phyloP scores from a whole-genome alignment of 2,888 invertebrate species.

The Dynastes grantii region DNA sequence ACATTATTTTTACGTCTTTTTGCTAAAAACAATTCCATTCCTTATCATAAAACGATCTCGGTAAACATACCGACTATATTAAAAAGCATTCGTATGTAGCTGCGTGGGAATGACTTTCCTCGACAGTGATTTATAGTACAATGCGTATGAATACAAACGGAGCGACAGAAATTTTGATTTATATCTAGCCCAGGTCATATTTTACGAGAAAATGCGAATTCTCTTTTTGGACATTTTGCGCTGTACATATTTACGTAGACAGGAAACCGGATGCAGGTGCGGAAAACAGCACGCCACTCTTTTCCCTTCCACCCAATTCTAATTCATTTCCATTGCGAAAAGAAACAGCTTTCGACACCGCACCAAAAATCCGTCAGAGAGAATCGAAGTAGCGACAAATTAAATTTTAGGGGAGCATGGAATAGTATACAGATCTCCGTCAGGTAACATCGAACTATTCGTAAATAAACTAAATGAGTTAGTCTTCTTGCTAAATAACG shows the following conservation, averaged over 20 bases:
- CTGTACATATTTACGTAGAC: neutral
- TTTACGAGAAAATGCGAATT: constrained; percentile 23
- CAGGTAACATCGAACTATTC: too few relatives aligned
- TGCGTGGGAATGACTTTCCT: neutral
- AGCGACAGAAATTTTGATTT: constrained; percentile 40
- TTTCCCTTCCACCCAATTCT: neutral
- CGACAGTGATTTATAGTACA: constrained; percentile 25
- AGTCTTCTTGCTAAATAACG: too few relatives aligned
- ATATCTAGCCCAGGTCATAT: constrained; percentile 16
- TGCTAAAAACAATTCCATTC: too few relatives aligned
- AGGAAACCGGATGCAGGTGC: neutral
- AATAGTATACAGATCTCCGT: too few relatives aligned
- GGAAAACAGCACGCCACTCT: neutral
- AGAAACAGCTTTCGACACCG: neutral
- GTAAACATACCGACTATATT: constrained; percentile 4
- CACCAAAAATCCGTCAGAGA: neutral
- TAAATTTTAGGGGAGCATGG: neutral
- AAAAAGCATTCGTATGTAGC: neutral
- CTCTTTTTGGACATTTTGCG: constrained; percentile 2
- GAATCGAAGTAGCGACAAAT: neutral
- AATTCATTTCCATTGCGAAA: neutral
- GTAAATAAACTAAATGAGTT: too few relatives aligned
- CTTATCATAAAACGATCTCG: neutral
- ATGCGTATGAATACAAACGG: constrained; percentile 15
- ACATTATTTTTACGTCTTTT: too few relatives aligned